These are phyloP conservation scores for Chelmon rostratus DNA, from an alignment of 2,797 vertebrate genomes.

Conservation along the genomic window DNA sequence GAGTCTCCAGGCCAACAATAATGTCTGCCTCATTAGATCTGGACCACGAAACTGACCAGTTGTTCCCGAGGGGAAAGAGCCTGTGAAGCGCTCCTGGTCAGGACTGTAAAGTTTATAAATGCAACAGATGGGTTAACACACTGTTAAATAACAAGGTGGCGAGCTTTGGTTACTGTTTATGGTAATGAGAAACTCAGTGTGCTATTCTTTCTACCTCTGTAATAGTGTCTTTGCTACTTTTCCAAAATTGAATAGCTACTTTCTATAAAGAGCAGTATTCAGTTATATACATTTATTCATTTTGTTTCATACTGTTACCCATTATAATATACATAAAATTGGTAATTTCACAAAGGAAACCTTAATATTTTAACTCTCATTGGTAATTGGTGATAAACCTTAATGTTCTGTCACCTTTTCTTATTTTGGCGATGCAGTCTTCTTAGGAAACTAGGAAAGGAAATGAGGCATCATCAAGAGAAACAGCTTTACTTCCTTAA, in stretches of 20 bases:
- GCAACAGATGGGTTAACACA: slow-evolving; percentile 54
- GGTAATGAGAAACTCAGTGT: slow-evolving; percentile 18
- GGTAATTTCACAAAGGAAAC: neutral
- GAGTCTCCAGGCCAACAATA: slow-evolving; percentile 68
- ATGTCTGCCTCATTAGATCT: slow-evolving; percentile 73
- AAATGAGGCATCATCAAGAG: neutral
- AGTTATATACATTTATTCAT: neutral
- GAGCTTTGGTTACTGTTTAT: slow-evolving; percentile 39
- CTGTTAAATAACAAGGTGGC: slow-evolving; percentile 51
- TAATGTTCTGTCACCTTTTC: neutral
- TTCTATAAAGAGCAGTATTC: neutral
- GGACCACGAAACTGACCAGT: slow-evolving; percentile 68
- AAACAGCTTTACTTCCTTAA: neutral
- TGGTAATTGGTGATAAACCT: neutral
- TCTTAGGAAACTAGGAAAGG: neutral
- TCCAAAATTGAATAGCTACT: too few relatives aligned
- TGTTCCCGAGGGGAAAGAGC: slow-evolving; percentile 53
- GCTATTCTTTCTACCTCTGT: neutral
- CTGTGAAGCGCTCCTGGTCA: slow-evolving; percentile 46
- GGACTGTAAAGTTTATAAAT: slow-evolving; percentile 57
- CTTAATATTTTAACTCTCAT: neutral
- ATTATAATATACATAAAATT: neutral
- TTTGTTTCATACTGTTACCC: neutral
- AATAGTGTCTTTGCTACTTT: neutral
- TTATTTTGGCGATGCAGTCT: neutral